Percentiles rank a stretch among this genome's conserved stretches.
Conservation (phyloP, 2,888 invertebrate genomes). For the Leptinotarsa tumamoca region DNA sequence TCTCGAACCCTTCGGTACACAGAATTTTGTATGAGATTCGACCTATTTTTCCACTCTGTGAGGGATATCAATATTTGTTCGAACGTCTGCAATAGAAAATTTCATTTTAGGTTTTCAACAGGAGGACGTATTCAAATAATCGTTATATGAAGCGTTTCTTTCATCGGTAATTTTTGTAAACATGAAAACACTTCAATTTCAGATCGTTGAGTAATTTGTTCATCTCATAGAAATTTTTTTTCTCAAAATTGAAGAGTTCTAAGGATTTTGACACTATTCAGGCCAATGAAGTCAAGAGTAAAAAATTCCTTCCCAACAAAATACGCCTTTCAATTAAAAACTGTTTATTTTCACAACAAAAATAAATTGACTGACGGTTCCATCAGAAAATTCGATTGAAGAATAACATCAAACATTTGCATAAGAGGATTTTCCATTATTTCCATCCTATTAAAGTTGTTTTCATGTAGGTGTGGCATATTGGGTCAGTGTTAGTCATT, state of each 20-base stretch:
- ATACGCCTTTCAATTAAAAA: not conserved
- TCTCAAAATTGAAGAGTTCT: too few species aligned
- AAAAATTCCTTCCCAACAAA: too few species aligned
- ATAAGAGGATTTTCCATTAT: constrained; percentile 8
- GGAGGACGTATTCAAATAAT: not conserved
- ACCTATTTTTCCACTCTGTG: constrained; percentile 36
- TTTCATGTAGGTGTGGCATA: not conserved
- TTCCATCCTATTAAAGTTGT: not conserved
- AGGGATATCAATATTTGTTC: constrained; percentile 32
- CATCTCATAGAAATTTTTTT: too few species aligned
- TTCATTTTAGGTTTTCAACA: not conserved
- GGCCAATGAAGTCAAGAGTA: too few species aligned
- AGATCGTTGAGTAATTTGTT: too few species aligned
- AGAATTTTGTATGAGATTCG: constrained; percentile 33
- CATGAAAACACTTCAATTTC: too few species aligned
- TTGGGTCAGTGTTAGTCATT: not conserved
- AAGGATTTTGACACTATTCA: too few species aligned
- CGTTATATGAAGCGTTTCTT: too few species aligned
- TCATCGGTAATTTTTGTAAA: too few species aligned
- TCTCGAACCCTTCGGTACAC: constrained; percentile 39
- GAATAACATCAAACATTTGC: constrained; percentile 9
- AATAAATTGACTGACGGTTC: not conserved
- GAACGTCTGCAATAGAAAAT: constrained; percentile 27
- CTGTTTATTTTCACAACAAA: not conserved
- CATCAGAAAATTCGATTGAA: not conserved